phyloP scores from a whole-genome alignment of 1,140 invertebrate species.

The Anoplolepis gracilipes region DNA sequence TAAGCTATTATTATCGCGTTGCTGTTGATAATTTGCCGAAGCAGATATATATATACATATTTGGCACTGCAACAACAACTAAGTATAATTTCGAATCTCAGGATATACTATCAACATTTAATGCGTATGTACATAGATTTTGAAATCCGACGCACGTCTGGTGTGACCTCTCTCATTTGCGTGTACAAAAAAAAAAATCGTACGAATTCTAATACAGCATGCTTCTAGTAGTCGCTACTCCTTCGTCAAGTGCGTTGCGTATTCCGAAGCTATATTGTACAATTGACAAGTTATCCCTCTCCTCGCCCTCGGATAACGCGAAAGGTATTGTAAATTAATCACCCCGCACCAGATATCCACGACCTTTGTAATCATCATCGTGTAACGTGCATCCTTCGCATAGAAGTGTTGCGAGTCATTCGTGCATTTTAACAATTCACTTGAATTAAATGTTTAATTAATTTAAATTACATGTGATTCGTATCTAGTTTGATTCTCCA shows the following conservation, averaged over 20 bases:
- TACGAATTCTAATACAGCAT: not conserved
- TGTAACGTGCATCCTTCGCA: not conserved
- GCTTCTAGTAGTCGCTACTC: not conserved
- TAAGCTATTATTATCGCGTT: not conserved
- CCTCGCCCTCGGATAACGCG: not conserved
- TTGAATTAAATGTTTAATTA: not conserved
- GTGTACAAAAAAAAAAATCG: not conserved
- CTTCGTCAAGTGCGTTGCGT: not conserved
- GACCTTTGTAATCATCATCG: conserved; percentile 9
- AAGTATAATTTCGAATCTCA: conserved; percentile 77
- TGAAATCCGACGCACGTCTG: not conserved
- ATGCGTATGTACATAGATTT: not conserved
- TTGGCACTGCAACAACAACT: conserved; percentile 9
- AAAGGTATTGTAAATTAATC: conserved; percentile 40
- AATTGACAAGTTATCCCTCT: conserved; percentile 28
- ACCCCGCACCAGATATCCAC: not conserved
- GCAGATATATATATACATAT: not conserved
- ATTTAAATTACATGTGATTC: not conserved
- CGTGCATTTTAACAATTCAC: not conserved
- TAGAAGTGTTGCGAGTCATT: not conserved
- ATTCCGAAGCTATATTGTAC: conserved; percentile 15
- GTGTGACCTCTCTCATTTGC: not conserved
- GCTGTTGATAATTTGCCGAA: not conserved
- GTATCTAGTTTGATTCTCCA: not conserved
- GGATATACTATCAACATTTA: conserved; percentile 66